Base-by-base conservation (phyloP, 2,888 invertebrate species). In the Hyposoter dolosus region DNA sequence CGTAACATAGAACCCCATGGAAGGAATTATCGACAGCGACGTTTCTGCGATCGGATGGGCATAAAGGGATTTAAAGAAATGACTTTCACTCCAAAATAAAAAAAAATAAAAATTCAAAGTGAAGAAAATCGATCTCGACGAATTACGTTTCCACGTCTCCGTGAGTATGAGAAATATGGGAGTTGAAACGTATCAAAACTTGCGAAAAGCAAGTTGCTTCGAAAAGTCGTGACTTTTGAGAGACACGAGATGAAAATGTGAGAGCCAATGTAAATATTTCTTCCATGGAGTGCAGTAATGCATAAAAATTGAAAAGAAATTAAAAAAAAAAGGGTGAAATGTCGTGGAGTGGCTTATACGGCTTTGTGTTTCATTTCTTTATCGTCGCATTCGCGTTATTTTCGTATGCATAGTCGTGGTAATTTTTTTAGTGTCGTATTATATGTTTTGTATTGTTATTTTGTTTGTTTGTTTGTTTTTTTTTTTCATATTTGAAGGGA, bases 301-400 rank as follows among this genome's bases (percentile, higher is more conserved):
- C 47, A 50, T 17, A 4, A 50, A 50, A 50, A 50, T 17, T n/a
- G 17, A n/a, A n/a, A n/a, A 50, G 6, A n/a, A 50, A 50, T n/a
- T 17, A 4, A n/a, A 50, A 50, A 50, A 15, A 50, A n/a, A 3
- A 50, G 47, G 5, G 17, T n/a, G 47, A 50, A 50, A 50, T 50
- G 47, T 50, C 47, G 15, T n/a, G 40, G 40, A 50, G 15, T 50
- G 5, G 86, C 88, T 86, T 88, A 83, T 89, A 90, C 89, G 89
- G 88, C 87, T 89, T 87, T 89, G 53, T 50, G 28, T 68, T 56
- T 65, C 12, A 19, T 66, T 66, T 66, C n/a, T 77, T 45, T 66
- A 45, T 50, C 66, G 45, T 40, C 3, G 35, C 17, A 45, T 35
- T 28, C n/a, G 32, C 35, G 19, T 35, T 17, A 40, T 56, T 50